Percentiles rank a stretch among this genome's conserved stretches.
These are phyloP conservation scores for Moxostoma hubbsi DNA, from an alignment of 2,797 vertebrate genomes.

Conservation along the genomic window DNA sequence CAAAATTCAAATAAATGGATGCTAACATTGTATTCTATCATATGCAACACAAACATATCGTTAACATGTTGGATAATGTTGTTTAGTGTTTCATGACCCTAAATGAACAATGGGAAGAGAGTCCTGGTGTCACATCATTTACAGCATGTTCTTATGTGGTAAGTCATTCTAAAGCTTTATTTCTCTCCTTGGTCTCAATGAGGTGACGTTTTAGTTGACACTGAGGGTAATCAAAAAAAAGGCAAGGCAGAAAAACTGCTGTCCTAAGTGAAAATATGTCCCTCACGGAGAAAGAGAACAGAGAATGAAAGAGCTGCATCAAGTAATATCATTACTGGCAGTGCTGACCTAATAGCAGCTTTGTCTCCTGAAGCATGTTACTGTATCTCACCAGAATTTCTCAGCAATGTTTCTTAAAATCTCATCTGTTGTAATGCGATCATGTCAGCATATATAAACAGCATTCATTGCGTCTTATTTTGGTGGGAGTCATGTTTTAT, in stretches of 20 bases:
- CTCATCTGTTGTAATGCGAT: conserved; percentile 33
- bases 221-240: conserved; percentile 62
- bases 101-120: no score
- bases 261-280: conserved; percentile 39
- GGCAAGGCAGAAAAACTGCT: conserved; percentile 53
- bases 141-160: conserved; percentile 44
- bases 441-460: conserved; percentile 1
- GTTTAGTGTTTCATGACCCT: not conserved
- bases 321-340: conserved; percentile 32
- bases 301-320: conserved; percentile 26
- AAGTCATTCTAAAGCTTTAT: conserved; percentile 43
- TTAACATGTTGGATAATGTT: no score
- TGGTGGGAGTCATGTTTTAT: no score
- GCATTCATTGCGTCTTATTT: no score
- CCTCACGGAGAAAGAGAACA: not conserved
- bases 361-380: conserved; percentile 43
- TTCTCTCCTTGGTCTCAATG: conserved; percentile 62
- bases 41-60: no score
- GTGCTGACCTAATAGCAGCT: conserved; percentile 52
- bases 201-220: conserved; percentile 63
- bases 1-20: no score
- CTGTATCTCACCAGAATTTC: conserved; percentile 16
- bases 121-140: not conserved
- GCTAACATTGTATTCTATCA: no score
- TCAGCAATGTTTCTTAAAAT: not conserved